Base-by-base conservation (phyloP, 2,888 invertebrate species). In the Eretmocerus hayati region DNA sequence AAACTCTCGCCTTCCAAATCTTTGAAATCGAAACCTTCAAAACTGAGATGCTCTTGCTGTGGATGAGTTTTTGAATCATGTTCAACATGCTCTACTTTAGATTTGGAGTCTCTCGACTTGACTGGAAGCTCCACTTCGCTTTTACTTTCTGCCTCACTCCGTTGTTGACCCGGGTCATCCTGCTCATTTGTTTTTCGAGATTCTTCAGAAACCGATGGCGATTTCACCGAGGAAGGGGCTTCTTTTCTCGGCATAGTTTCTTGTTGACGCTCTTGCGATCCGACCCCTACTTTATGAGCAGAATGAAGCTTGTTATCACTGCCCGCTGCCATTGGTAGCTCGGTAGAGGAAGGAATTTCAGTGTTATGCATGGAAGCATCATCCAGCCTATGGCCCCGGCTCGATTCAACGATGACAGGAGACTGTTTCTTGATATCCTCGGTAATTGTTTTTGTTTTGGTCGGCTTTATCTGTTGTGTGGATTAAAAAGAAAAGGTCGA, bases 11-110 rank as follows among this genome's bases (percentile, higher is more conserved):
- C 58, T 20, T 72, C 72, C 4, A 72, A 49, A 49, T 71, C 70
- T 36, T 69, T 71, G 15, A 72, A 57, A 49, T 72, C 72, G 11
- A 73, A 59, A n/a, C 64, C 63, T 20, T 72, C 72, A 4, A 72
- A 57, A 13, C 58, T 60, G 33, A 67, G 49, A 15, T 67, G 63
- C 50, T 72, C 72, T 1, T 33, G 61, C 2, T 33, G 61, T 31
- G 3, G 64, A 52, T 56, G 51, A 36, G 32, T 42, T 31, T 51
- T 56, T 0, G 18, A 30, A 9, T 55, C 55, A n/a, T 48, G 59
- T 16, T 64, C 62, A 16, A 36, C 41, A 6, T 16, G 22, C 2
- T 55, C 52, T 1, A 19, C 30, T 38, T 53, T 53, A 1, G 18
- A 9, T 32, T 45, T 48, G 32, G 30, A 5, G 38, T 45, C 40